Evolutionary conservation across 2,797 vertebrate genomes (phyloP).

Genomic region (Columba guinea): DNA sequence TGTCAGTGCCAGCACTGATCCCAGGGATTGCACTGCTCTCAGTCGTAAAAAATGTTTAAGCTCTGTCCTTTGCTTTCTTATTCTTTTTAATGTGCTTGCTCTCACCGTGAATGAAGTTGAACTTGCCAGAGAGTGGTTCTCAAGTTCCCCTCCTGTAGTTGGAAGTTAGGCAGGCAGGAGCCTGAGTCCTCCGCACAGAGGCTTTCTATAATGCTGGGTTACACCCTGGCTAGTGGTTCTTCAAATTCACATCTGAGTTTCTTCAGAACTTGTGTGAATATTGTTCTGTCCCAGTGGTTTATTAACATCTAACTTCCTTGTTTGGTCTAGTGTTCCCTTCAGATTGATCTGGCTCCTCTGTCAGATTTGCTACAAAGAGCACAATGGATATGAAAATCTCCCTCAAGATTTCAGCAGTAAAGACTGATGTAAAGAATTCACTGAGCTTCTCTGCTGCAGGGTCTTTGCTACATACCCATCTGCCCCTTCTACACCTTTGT

Average conservation of each 20-base stretch:
- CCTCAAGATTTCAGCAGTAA: neutral
- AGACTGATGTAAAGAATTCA: neutral
- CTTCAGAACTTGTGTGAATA: neutral
- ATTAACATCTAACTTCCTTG: neutral
- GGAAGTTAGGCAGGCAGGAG: neutral
- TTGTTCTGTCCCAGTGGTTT: neutral
- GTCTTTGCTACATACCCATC: neutral
- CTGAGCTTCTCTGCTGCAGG: neutral
- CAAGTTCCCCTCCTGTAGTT: neutral
- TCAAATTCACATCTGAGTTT: neutral
- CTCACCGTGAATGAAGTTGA: neutral
- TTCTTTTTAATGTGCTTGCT: neutral
- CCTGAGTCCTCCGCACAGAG: neutral
- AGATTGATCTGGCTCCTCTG: neutral
- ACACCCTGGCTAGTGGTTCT: neutral
- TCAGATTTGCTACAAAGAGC: neutral
- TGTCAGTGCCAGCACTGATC: neutral
- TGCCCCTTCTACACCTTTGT: neutral
- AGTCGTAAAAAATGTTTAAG: neutral
- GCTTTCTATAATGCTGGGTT: neutral
- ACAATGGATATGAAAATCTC: neutral
- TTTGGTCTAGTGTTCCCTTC: slow-evolving; percentile 23
- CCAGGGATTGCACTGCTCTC: neutral
- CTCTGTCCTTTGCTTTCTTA: neutral
- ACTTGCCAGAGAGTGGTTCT: neutral